Conservation (phyloP, 2,113 vertebrate genomes). For the Thomomys bottae region DNA sequence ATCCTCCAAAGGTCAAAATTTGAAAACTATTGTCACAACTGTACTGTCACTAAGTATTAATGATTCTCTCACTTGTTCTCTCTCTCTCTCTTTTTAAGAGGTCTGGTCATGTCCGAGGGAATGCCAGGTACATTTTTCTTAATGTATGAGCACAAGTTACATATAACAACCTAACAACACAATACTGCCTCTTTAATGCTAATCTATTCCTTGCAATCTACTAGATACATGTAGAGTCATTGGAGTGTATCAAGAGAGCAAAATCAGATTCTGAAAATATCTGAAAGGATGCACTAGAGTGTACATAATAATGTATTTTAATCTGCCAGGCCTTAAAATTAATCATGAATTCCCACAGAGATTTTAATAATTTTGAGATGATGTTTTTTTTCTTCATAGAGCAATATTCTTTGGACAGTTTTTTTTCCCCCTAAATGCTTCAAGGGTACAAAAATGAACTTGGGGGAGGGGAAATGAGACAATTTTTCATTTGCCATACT, state of each 20-base stretch:
- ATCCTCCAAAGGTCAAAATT: conserved; percentile 86
- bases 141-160: conserved; percentile 93
- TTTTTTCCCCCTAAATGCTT: conserved; percentile 79
- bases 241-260: conserved; percentile 93
- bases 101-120: conserved; percentile 88
- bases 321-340: conserved; percentile 94
- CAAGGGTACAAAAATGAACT: conserved; percentile 66
- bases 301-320: conserved; percentile 95
- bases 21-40: conserved; percentile 81
- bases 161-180: conserved; percentile 93
- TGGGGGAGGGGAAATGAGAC: conserved; percentile 75
- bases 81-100: conserved; percentile 82
- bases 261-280: conserved; percentile 94
- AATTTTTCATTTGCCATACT: conserved; percentile 82
- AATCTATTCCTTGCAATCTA: conserved; percentile 95
- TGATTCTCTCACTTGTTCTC: conserved; percentile 76
- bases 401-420: conserved; percentile 89
- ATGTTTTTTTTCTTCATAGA: conserved; percentile 84
- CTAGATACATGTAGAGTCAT: conserved; percentile 93
- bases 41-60: conserved; percentile 85
- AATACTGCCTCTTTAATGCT: conserved; percentile 93
- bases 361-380: conserved; percentile 94
- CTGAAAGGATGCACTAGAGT: conserved; percentile 93
- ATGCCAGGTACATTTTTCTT: conserved; percentile 92
- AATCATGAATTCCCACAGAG: conserved; percentile 94